A percentile compares a stretch with the other conserved stretches of the same genome.
Conservation (phyloP, 2,888 invertebrate species). For the Eurytoma californica region DNA sequence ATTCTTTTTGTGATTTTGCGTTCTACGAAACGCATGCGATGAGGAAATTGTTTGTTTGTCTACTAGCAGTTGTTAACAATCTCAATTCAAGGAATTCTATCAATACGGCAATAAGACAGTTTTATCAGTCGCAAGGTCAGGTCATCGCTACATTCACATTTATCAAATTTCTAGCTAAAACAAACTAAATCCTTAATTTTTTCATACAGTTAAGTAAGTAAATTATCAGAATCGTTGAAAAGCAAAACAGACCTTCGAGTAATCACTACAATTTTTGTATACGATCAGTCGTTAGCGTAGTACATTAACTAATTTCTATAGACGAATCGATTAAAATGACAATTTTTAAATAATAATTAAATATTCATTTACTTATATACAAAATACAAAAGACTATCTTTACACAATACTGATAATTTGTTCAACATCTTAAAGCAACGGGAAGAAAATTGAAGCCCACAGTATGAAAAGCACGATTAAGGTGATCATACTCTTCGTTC, state of each 20-base stretch:
- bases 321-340: too few relatives aligned
- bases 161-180: conserved; percentile 19
- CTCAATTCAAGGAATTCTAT: conserved; percentile 7
- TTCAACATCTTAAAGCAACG: conserved; percentile 55
- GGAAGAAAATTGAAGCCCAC: conserved; percentile 76
- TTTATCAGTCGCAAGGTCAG: conserved; percentile 39
- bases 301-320: too few relatives aligned
- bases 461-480: conserved; percentile 73
- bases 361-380: too few relatives aligned
- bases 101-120: conserved; percentile 46
- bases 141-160: conserved; percentile 31
- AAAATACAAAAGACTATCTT: too few relatives aligned
- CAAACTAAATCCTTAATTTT: conserved; percentile 4
- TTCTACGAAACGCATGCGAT: too few relatives aligned
- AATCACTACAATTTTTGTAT: neutral
- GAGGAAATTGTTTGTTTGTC: neutral
- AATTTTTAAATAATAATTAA: too few relatives aligned
- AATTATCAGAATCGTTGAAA: neutral
- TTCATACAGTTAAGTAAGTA: conserved; percentile 11
- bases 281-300: too few relatives aligned
- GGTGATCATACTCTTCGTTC: conserved; percentile 72
- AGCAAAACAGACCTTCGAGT: conserved; percentile 1
- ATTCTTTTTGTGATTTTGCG: too few relatives aligned
- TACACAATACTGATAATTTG: too few relatives aligned
- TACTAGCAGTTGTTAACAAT: neutral